A percentile compares a stretch with the other conserved stretches of the same genome.
Conservation (phyloP, 1,140 invertebrate species). For the Lethocerus indicus region DNA sequence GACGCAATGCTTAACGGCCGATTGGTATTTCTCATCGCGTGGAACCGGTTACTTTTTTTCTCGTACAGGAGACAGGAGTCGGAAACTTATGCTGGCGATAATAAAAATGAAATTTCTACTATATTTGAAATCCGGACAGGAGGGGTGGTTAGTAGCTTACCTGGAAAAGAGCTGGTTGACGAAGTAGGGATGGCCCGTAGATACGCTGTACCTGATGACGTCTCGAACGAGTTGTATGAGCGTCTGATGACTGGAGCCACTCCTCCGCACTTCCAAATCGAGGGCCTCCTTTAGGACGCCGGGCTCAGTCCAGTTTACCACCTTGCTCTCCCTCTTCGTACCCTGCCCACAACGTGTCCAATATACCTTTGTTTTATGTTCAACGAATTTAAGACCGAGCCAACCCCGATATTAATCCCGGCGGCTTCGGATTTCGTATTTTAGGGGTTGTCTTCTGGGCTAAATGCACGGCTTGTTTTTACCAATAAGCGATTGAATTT, state of each 20-base stretch:
- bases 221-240: slow-evolving; percentile 42
- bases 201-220: slow-evolving; percentile 64
- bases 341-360: too few relatives aligned
- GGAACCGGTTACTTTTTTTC: background rate
- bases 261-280: slow-evolving; percentile 37
- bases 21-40: background rate
- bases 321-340: slow-evolving; percentile 43
- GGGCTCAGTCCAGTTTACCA: slow-evolving; percentile 59
- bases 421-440: too few relatives aligned
- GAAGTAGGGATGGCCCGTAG: slow-evolving; percentile 74
- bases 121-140: background rate
- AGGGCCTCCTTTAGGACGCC: slow-evolving; percentile 40
- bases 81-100: background rate
- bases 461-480: too few relatives aligned
- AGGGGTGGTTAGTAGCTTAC: slow-evolving; percentile 12
- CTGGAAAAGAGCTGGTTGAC: slow-evolving; percentile 68
- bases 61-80: background rate
- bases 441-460: too few relatives aligned
- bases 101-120: background rate
- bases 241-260: slow-evolving; percentile 42
- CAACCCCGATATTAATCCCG: too few relatives aligned
- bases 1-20: background rate
- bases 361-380: too few relatives aligned
- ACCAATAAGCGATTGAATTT: too few relatives aligned
- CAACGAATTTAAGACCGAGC: too few relatives aligned